These are phyloP conservation scores for Andricus quercusramuli DNA, from an alignment of 2,888 invertebrate genomes.

Conservation along the genomic window DNA sequence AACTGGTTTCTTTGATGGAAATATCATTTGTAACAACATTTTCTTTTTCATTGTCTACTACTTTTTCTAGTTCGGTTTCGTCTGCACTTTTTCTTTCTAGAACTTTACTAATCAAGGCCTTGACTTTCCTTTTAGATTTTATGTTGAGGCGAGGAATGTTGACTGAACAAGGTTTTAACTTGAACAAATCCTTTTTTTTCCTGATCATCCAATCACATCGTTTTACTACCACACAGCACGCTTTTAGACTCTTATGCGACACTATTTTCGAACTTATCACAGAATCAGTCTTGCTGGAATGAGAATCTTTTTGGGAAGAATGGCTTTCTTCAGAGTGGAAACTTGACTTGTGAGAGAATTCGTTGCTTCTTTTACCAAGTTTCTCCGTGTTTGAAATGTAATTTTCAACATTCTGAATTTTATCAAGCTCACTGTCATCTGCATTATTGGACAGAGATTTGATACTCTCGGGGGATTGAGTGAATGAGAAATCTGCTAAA, in stretches of 20 bases:
- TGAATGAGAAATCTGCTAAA: not conserved
- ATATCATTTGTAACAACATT: not conserved
- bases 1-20: not conserved
- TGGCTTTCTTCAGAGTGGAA: not conserved
- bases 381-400: not conserved
- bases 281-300: constrained; percentile 1
- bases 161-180: constrained; percentile 10
- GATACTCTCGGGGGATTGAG: not conserved
- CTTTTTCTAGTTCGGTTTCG: not conserved
- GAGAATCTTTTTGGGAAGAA: not conserved
- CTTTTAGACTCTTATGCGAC: not conserved
- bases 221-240: not conserved
- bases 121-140: not conserved
- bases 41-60: not conserved
- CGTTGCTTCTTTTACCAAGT: not conserved
- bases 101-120: not conserved
- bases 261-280: not conserved
- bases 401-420: not conserved
- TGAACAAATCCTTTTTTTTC: not conserved
- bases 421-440: not conserved
- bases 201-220: constrained; percentile 7
- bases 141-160: not conserved
- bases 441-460: not conserved
- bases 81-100: not conserved
- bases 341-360: not conserved